A percentile compares a stretch with the other conserved stretches of the same genome.
Evolutionary conservation across 2,113 vertebrate species (phyloP).

Genomic region (Solenodon paradoxus): DNA sequence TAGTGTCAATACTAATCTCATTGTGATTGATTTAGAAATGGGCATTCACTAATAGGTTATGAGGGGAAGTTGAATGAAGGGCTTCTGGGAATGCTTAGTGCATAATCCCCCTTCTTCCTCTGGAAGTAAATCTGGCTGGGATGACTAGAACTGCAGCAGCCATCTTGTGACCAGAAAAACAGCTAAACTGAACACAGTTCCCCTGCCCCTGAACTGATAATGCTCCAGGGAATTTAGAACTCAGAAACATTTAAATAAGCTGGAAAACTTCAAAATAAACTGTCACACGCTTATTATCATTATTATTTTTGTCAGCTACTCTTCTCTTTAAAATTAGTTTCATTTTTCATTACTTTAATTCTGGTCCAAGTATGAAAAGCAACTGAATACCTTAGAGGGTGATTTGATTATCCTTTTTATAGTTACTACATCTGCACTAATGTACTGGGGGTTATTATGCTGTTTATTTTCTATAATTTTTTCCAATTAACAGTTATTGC

Average conservation of each 20-base stretch:
- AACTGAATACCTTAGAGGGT: conserved; percentile 56
- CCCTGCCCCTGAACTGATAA: neutral
- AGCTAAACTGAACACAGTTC: neutral
- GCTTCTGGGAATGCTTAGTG: neutral
- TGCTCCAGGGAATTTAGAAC: conserved; percentile 33
- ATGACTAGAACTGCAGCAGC: neutral
- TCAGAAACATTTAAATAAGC: conserved; percentile 42
- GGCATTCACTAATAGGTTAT: neutral
- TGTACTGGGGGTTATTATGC: conserved; percentile 49
- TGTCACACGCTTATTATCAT: neutral
- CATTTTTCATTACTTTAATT: conserved; percentile 56
- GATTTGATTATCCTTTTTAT: conserved; percentile 68
- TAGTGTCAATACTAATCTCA: neutral
- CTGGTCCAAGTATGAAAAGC: conserved; percentile 55
- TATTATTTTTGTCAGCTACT: neutral
- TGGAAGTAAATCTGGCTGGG: neutral
- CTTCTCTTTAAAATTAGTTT: conserved; percentile 46
- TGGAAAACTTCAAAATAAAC: conserved; percentile 56
- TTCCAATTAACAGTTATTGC: conserved; percentile 66
- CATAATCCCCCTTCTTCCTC: neutral
- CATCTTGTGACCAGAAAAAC: neutral
- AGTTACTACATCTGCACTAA: conserved; percentile 59
- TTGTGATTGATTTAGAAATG: neutral
- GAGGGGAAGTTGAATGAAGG: neutral
- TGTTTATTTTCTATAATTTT: conserved; percentile 72